Conservation (phyloP, 2,113 vertebrate genomes). For the Vombatus ursinus region DNA sequence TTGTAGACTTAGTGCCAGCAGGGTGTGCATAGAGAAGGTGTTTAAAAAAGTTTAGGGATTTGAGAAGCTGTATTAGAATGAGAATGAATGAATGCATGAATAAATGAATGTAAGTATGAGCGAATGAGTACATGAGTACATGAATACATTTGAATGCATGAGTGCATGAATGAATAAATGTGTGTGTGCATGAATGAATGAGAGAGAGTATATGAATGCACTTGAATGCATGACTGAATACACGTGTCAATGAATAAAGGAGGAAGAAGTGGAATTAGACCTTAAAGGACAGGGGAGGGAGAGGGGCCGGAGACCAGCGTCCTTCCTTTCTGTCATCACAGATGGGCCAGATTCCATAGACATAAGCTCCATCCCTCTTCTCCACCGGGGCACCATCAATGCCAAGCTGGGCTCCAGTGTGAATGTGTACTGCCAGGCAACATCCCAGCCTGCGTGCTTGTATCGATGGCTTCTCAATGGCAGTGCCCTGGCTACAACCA, state of each 20-base stretch:
- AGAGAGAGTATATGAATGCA: no score
- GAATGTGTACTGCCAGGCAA: not conserved
- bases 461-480: conserved; percentile 16
- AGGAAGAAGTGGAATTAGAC: not conserved
- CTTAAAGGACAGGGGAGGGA: not conserved
- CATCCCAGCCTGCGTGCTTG: rapidly evolving
- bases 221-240: no score
- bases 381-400: rapidly evolving
- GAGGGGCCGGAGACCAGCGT: no score
- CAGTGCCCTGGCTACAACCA: rapidly evolving
- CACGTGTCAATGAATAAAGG: no score
- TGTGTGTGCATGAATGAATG: no score
- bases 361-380: rapidly evolving
- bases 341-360: rapidly evolving
- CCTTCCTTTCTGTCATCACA: not conserved
- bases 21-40: no score
- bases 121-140: no score
- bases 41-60: no score
- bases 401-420: conserved; percentile 19
- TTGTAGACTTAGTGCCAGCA: not conserved
- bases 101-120: no score
- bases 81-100: not conserved
- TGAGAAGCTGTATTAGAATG: no score
- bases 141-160: no score
- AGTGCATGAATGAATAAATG: no score